Conservation (phyloP, 1,140 invertebrate species). For the Hestina assimilis region DNA sequence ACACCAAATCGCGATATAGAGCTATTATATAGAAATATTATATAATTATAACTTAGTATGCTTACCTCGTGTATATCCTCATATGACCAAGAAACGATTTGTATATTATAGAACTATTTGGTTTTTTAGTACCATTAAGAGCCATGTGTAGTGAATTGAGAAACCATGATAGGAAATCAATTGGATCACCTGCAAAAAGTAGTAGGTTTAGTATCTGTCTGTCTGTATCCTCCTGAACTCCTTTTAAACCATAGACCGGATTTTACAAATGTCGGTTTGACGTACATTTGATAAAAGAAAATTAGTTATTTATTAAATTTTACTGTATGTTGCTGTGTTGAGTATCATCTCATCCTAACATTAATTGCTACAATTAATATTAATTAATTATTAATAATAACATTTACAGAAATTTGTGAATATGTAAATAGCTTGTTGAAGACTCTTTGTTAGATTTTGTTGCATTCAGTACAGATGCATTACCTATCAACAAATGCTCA, state of each 20-base stretch:
- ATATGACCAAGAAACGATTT: conserved; percentile 97
- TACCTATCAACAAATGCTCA: too few relatives aligned
- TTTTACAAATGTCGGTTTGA: too few relatives aligned
- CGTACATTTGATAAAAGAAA: too few relatives aligned
- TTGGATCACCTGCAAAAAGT: conserved; percentile 89
- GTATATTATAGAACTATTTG: conserved; percentile 94
- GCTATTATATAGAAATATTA: too few relatives aligned
- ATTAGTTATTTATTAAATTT: background rate
- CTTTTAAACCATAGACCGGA: too few relatives aligned
- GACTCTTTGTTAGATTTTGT: too few relatives aligned
- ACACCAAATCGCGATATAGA: too few relatives aligned
- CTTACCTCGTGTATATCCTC: conserved; percentile 90
- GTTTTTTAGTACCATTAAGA: conserved; percentile 91
- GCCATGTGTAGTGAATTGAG: conserved; percentile 95
- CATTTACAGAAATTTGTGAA: too few relatives aligned
- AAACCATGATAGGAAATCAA: conserved; percentile 98
- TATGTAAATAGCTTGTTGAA: too few relatives aligned
- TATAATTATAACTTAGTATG: background rate
- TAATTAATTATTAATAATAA: too few relatives aligned
- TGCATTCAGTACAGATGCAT: too few relatives aligned
- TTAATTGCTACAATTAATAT: too few relatives aligned
- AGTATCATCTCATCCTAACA: background rate
- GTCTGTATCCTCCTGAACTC: background rate
- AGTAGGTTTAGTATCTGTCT: background rate
- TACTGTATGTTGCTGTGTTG: background rate